Evolutionary conservation across 2,797 vertebrate genomes (phyloP), one percentile per base, ranked within the genome.

Genomic region (Anabacerthia variegaticeps): DNA sequence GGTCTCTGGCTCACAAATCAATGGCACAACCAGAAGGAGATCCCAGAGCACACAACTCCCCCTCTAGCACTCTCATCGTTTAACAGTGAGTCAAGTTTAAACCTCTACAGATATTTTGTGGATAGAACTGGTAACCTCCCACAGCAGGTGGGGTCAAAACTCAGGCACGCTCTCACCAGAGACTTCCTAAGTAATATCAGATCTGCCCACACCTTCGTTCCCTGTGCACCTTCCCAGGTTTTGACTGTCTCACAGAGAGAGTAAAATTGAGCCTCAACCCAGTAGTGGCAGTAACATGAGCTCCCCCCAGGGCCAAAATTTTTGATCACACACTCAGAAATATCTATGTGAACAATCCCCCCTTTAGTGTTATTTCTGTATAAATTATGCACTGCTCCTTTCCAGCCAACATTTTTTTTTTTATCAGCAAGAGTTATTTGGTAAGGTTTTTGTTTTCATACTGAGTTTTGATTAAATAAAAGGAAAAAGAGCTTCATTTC

Each of bases 381-480:
- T 93, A 96, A 93, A 94, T 95, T 94, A 90, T 89, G 63, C 72
- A 34, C 43, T 93, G 48, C 68, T 86, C 52, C 46, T 76, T 92
- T 88, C 78, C 73, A 84, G 94, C 81, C 85, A 97, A 92, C 22
- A 6, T 58, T 67, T 93, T 88, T 91, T 85, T 67, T 90, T 88
- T 91, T 66, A 85, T 93, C 81, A 86, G 75, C 28, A 90, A 36
- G 93, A 91, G 82, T 95, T 93, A 91, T 85, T 95, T 93, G 89
- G 92, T 96, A 89, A 96, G n/a, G 4, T 93, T 96, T 96, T 95
- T 95, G 83, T 96, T 96, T 95, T 93, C 92, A 90, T 88, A 95
- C 72, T 92, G 95, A 84, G 89, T 86, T 95, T 94, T 96, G 97
- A 97, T 96, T 96, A 94, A 93, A 92, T 80, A 92, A 65, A 52